These are phyloP conservation scores for Neotoxoptera formosana DNA, from an alignment of 1,140 invertebrate genomes.

Conservation along the genomic window DNA sequence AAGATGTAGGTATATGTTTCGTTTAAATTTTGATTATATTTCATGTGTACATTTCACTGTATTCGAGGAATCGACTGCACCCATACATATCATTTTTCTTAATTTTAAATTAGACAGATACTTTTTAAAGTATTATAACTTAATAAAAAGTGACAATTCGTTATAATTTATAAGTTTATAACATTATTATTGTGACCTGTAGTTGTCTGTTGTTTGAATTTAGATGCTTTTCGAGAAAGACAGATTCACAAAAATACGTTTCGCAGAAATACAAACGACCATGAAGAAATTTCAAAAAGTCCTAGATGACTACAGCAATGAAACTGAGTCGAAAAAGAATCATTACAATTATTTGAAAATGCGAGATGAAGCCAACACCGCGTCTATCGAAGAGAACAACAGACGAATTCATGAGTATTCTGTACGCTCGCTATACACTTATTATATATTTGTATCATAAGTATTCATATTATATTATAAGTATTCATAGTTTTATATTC, in stretches of 20 bases:
- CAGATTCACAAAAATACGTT: slow-evolving; percentile 57
- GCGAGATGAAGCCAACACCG: slow-evolving; percentile 62
- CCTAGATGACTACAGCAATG: slow-evolving; percentile 62
- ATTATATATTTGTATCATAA: neutral
- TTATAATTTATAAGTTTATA: neutral
- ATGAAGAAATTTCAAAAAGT: slow-evolving; percentile 58
- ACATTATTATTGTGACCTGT: neutral
- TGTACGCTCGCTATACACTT: slow-evolving; percentile 58
- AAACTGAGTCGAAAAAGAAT: slow-evolving; percentile 63
- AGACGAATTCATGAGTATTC: slow-evolving; percentile 61
- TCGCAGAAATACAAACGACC: slow-evolving; percentile 52
- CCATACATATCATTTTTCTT: neutral
- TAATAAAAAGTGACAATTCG: neutral
- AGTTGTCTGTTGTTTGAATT: neutral
- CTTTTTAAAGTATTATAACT: neutral
- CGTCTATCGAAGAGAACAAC: slow-evolving; percentile 61
- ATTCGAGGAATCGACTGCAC: no score
- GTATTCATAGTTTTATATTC: neutral
- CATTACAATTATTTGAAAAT: slow-evolving; percentile 65
- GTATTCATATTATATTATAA: neutral
- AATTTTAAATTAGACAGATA: neutral
- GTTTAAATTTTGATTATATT: neutral
- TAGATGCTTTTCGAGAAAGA: slow-evolving; percentile 60
- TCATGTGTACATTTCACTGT: neutral
- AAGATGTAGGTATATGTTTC: neutral